Percentiles rank a stretch among this genome's conserved stretches.
Conservation (phyloP, 1,140 invertebrate genomes). For the Aporrectodea caliginosa region DNA sequence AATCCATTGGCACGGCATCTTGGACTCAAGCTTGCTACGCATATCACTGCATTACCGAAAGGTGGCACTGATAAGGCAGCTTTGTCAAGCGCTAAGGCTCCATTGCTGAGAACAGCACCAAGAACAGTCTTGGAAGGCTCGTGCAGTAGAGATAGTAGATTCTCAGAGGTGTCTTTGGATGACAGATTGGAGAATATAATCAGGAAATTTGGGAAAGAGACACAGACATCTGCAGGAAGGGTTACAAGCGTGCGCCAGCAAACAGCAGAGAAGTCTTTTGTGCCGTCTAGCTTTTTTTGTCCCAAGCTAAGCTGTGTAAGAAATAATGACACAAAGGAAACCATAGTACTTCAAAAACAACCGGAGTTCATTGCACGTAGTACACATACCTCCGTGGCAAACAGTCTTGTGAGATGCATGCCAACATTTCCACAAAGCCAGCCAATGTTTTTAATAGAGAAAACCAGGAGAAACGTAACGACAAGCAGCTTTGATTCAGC, state of each 20-base stretch:
- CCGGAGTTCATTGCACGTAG: no score
- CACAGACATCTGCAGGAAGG: no score
- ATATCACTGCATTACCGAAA: neutral
- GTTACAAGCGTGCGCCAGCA: no score
- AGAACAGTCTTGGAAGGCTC: neutral
- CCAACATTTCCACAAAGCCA: neutral
- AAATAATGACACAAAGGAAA: no score
- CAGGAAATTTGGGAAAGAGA: neutral
- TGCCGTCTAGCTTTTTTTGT: no score
- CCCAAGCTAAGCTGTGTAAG: no score
- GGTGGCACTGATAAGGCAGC: neutral
- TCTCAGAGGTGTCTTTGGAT: neutral
- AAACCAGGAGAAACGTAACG: neutral
- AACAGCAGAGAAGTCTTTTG: no score
- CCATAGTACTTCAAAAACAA: no score
- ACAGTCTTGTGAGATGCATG: neutral
- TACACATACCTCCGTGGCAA: no score
- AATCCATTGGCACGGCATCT: neutral
- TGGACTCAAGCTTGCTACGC: neutral
- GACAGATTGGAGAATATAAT: neutral
- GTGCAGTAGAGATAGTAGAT: neutral
- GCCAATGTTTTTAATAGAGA: neutral
- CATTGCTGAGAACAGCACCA: neutral
- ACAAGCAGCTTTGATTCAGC: neutral
- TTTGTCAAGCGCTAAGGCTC: neutral